These are phyloP conservation scores for Lipophrys pholis DNA, from an alignment of 2,113 vertebrate species.

Conservation along the genomic window DNA sequence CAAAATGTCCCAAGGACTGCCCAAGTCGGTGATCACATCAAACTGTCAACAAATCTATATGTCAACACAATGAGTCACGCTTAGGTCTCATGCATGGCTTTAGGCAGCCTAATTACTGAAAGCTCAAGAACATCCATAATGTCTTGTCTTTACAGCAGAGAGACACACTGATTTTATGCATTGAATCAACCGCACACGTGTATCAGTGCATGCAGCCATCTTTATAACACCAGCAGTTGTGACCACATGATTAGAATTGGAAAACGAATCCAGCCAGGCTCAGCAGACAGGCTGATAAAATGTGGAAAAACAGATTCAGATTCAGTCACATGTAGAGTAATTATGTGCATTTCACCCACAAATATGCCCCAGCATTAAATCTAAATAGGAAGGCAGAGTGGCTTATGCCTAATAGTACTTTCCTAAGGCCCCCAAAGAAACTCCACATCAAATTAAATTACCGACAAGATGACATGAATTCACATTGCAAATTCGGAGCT, in stretches of 20 bases:
- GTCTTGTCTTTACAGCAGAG: background rate
- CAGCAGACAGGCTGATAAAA: conserved; percentile 21
- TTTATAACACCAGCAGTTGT: conserved; percentile 5
- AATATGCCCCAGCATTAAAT: background rate
- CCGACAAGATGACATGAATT: background rate
- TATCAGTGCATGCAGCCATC: conserved; percentile 12
- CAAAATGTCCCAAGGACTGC: conserved; percentile 49
- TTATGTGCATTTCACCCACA: background rate
- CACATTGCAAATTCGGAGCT: background rate
- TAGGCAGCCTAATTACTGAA: conserved; percentile 15
- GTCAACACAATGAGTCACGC: conserved; percentile 48
- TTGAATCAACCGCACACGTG: background rate
- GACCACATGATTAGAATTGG: conserved; percentile 20
- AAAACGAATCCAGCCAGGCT: conserved; percentile 3
- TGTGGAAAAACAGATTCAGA: conserved; percentile 5
- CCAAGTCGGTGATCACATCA: conserved; percentile 53
- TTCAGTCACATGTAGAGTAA: background rate
- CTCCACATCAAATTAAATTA: background rate
- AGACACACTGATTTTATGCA: conserved; percentile 10
- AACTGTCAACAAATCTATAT: conserved; percentile 54
- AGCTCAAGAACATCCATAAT: conserved; percentile 3
- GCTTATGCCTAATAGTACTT: background rate
- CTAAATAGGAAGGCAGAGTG: background rate
- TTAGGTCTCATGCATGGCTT: conserved; percentile 35
- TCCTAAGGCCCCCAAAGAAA: background rate